Base-by-base conservation (phyloP, 2,888 invertebrate genomes). In the Leptura quadrifasciata region DNA sequence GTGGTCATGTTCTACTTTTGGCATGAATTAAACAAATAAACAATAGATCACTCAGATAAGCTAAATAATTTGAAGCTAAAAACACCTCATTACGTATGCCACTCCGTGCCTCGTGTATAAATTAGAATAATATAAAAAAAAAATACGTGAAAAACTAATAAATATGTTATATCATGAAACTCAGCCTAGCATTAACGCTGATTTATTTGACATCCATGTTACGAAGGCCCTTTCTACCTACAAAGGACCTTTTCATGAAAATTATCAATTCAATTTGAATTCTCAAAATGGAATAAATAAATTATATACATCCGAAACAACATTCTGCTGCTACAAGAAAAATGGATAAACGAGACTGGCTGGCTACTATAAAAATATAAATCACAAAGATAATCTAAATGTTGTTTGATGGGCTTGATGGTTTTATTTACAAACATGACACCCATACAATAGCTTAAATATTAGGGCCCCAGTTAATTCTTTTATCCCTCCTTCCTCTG, bases 401-500 rank as follows among this genome's bases (percentile, higher is more conserved):
- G 69, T 5, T 17, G 6, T 65, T n/a, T 21, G 24, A 17, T 52
- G 18, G 21, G 54, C 20, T 55, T 55, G 55, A 68, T 68, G 68
- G 68, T 68, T 57, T 69, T 69, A 69, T 69, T 69, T 69, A 69
- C 39, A 57, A 58, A 58, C 63, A 60, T 63, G 52, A 68, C 74
- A 67, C 68, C 63, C 39, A 73, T 75, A 57, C 21, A 60, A 58
- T 58, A 55, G 24, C 57, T 65, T 47, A 52, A 71, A 75, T 75
- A 73, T 65, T 73, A 72, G 65, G 70, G 65, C 18, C 55, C 39
- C 39, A 76, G 73, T 69, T 67, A 64, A 77, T 35, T 67, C 73
- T 61, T 77, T 70, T 65, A 71, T 70, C 73, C 73, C 75, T 73
- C 63, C 69, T 63, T 60, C 31, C 74, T 61, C 21, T 24, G 18